phyloP scores from a whole-genome alignment of 1,140 invertebrate species.

The Trachymyrmex cornetzi region DNA sequence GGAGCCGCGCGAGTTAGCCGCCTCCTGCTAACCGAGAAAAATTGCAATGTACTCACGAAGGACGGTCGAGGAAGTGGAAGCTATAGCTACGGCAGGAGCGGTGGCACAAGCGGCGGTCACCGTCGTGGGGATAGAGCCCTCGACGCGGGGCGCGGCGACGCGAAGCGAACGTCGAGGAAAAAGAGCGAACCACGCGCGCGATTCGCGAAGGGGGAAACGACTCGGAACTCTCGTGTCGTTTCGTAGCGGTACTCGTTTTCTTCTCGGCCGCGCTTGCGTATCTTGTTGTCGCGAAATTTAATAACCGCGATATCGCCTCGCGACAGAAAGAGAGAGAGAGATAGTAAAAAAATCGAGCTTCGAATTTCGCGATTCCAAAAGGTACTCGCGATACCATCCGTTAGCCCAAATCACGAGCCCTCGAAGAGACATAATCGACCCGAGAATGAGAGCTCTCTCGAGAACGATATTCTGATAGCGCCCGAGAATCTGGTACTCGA shows the following conservation, averaged over 20 bases:
- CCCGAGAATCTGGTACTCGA: not conserved
- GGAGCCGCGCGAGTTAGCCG: conserved; percentile 25
- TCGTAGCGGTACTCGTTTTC: conserved; percentile 77
- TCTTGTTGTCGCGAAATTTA: conserved; percentile 74
- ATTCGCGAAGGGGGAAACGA: conserved; percentile 70
- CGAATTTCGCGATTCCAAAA: conserved; percentile 9
- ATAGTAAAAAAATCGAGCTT: not conserved
- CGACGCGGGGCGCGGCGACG: not conserved
- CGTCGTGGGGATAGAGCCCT: not conserved
- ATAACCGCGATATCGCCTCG: conserved; percentile 65
- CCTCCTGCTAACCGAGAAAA: conserved; percentile 70
- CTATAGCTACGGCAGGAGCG: conserved; percentile 35
- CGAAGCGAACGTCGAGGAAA: not conserved
- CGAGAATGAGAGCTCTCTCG: not conserved
- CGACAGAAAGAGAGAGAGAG: not conserved
- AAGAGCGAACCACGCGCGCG: conserved; percentile 48
- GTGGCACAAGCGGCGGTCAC: conserved; percentile 15
- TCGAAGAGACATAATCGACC: conserved; percentile 1
- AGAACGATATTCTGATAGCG: not conserved
- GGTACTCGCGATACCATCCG: not conserved
- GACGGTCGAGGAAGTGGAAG: conserved; percentile 67
- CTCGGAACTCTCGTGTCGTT: conserved; percentile 62
- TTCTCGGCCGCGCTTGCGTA: conserved; percentile 64
- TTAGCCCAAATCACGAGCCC: not conserved
- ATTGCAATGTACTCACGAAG: conserved; percentile 69